Evolutionary conservation across 1,140 invertebrate genomes (phyloP).

Genomic region (Cyrtorhinus lividipennis): DNA sequence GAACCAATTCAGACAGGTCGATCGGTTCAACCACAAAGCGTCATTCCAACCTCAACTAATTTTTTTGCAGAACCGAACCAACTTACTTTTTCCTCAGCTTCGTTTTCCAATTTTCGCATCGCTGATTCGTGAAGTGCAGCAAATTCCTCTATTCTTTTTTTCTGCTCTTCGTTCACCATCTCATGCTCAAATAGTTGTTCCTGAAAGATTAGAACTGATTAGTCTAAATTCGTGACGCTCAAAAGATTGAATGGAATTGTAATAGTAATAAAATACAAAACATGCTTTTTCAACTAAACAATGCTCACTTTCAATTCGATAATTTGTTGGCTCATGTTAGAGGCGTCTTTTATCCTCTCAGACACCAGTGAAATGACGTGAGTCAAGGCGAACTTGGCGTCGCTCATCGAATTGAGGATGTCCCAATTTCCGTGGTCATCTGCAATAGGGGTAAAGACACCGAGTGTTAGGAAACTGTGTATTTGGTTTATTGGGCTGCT

Average conservation of each 20-base stretch:
- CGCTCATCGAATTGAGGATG: slow-evolving; percentile 44
- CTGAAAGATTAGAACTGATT: too few relatives aligned
- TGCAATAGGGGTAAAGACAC: too few relatives aligned
- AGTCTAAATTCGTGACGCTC: not conserved
- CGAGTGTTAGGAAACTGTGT: too few relatives aligned
- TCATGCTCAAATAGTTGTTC: slow-evolving; percentile 10
- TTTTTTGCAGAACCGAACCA: not conserved
- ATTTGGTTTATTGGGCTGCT: too few relatives aligned
- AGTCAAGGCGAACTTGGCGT: slow-evolving; percentile 46
- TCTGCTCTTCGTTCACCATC: not conserved
- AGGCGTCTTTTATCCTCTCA: slow-evolving; percentile 27
- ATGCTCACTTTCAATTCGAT: slow-evolving; percentile 20
- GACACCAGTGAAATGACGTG: slow-evolving; percentile 40
- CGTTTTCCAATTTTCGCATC: slow-evolving; percentile 23
- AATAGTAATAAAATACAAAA: not conserved
- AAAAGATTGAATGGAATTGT: not conserved
- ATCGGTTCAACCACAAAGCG: too few relatives aligned
- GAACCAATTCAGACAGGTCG: too few relatives aligned
- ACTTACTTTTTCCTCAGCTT: slow-evolving; percentile 25
- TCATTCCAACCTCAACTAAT: too few relatives aligned
- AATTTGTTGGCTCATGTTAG: slow-evolving; percentile 13
- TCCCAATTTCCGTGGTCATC: slow-evolving; percentile 44
- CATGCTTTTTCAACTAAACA: not conserved
- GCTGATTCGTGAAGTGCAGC: slow-evolving; percentile 13
- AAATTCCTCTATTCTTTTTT: slow-evolving; percentile 14